These are phyloP conservation scores for Zosterops hypoxanthus DNA, from an alignment of 2,113 vertebrate genomes.

Conservation along the genomic window DNA sequence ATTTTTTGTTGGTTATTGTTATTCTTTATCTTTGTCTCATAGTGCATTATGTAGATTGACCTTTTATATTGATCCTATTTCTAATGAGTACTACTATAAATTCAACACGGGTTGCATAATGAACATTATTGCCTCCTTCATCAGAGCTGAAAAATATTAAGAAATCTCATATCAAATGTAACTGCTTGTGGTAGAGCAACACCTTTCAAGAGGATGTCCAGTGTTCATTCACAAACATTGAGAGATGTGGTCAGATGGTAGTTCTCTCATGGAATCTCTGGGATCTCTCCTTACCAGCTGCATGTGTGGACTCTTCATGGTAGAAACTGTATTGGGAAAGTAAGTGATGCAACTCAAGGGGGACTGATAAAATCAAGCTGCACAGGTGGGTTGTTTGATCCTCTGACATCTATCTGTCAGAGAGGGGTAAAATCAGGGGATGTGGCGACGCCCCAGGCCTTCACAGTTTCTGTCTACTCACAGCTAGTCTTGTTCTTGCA, in stretches of 20 bases:
- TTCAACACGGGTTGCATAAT: not conserved
- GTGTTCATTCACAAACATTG: not conserved
- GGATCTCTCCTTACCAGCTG: not conserved
- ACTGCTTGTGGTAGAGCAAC: not conserved
- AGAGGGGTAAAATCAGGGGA: not conserved
- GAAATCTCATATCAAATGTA: not conserved
- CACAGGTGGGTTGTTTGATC: not conserved
- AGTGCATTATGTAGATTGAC: not conserved
- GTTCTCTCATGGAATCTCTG: not conserved
- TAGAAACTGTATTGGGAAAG: not conserved
- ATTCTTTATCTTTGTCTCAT: not conserved
- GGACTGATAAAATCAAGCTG: not conserved
- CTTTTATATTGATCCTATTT: not conserved
- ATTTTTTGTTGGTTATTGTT: not conserved
- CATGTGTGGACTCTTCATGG: not conserved
- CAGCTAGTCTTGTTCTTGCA: not conserved
- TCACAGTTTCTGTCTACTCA: not conserved
- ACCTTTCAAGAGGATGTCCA: not conserved
- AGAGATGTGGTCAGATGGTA: not conserved
- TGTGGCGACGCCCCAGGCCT: not conserved
- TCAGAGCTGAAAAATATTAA: not conserved
- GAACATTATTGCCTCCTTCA: not conserved
- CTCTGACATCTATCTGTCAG: not conserved
- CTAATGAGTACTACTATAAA: not conserved
- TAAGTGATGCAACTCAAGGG: not conserved